These are phyloP conservation scores for Omphaloscelis lunosa DNA, from an alignment of 2,888 invertebrate species.

Conservation along the genomic window DNA sequence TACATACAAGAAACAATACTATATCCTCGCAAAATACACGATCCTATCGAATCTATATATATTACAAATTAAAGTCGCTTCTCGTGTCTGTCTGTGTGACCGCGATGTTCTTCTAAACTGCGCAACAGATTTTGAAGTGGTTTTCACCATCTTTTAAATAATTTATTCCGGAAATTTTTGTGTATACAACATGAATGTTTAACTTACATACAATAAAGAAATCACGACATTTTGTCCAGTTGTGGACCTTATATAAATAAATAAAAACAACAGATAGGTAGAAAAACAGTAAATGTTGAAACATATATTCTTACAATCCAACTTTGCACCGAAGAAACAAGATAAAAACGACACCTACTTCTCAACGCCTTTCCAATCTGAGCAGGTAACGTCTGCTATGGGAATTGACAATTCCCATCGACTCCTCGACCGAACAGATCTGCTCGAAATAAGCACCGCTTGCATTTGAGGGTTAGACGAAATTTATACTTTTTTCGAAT, in stretches of 20 bases:
- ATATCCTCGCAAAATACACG: not conserved
- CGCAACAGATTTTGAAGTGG: too few relatives aligned
- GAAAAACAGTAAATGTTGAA: not conserved
- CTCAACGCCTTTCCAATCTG: slow-evolving; percentile 27
- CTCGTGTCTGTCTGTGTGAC: too few relatives aligned
- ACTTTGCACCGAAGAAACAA: slow-evolving; percentile 10
- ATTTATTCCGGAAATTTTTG: too few relatives aligned
- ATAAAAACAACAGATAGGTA: not conserved
- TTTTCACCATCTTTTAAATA: too few relatives aligned
- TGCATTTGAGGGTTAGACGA: slow-evolving; percentile 42
- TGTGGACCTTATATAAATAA: not conserved
- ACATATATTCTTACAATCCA: slow-evolving; percentile 1
- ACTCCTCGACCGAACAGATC: slow-evolving; percentile 29
- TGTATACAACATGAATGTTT: too few relatives aligned
- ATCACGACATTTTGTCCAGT: too few relatives aligned
- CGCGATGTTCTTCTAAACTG: too few relatives aligned
- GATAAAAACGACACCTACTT: slow-evolving; percentile 25
- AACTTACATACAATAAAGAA: too few relatives aligned
- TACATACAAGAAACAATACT: not conserved
- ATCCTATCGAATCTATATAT: too few relatives aligned
- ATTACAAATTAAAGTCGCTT: too few relatives aligned
- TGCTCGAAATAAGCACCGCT: slow-evolving; percentile 39
- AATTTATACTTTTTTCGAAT: slow-evolving; percentile 28
- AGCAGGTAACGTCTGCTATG: slow-evolving; percentile 46
- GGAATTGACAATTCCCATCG: slow-evolving; percentile 58